phyloP scores from a whole-genome alignment of 2,888 invertebrate genomes.

The Mythimna vitellina region DNA sequence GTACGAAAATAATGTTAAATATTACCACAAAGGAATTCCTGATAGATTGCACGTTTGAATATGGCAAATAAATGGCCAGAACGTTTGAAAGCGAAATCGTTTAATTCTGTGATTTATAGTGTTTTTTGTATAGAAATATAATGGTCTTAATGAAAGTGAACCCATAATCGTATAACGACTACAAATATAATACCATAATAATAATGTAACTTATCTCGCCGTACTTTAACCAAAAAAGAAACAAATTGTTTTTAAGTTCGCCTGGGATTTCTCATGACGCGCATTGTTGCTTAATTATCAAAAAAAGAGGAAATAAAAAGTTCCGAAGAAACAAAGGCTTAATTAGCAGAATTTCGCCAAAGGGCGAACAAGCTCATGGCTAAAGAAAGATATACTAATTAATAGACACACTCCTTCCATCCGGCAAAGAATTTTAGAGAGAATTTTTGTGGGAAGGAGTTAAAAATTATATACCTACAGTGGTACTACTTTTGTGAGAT shows the following conservation, averaged over 20 bases:
- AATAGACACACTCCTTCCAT: constrained; percentile 34
- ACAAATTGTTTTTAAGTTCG: constrained; percentile 45
- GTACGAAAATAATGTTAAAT: constrained; percentile 66
- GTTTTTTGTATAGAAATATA: constrained; percentile 13
- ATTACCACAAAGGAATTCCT: constrained; percentile 56
- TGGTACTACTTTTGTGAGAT: constrained; percentile 37
- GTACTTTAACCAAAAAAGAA: constrained; percentile 35
- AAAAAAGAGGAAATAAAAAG: constrained; percentile 58
- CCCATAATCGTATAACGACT: too few species aligned
- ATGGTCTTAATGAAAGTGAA: constrained; percentile 10
- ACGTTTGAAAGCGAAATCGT: constrained; percentile 49
- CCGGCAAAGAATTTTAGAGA: constrained; percentile 12
- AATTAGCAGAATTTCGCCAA: constrained; percentile 56
- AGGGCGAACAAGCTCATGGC: constrained; percentile 43
- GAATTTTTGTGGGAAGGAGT: constrained; percentile 16
- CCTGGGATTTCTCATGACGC: constrained; percentile 37
- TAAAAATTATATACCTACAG: constrained; percentile 29
- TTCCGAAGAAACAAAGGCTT: constrained; percentile 59
- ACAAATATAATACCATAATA: too few species aligned
- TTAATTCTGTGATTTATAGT: constrained; percentile 49
- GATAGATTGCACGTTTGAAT: constrained; percentile 57
- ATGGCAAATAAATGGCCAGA: constrained; percentile 48
- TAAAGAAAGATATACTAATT: constrained; percentile 46
- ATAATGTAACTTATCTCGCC: constrained; percentile 15
- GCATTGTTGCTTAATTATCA: constrained; percentile 58